Percentiles rank a stretch among this genome's conserved stretches.
Conservation (phyloP, 2,797 vertebrate genomes). For the Echeneis naucrates region DNA sequence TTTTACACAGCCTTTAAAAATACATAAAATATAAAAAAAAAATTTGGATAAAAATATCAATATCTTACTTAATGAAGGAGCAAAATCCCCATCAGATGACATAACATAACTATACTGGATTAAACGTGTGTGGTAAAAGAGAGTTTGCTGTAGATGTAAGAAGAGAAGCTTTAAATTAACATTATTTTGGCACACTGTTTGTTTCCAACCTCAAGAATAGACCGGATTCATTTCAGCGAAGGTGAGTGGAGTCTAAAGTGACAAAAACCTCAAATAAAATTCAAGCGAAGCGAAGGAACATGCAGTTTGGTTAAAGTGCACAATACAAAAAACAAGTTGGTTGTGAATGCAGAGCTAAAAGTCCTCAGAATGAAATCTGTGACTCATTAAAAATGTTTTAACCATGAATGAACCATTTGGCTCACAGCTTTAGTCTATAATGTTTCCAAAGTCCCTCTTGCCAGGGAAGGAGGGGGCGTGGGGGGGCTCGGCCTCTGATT, state of each 20-base stretch:
- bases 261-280: not conserved
- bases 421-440: not conserved
- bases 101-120: too few species aligned
- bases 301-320: not conserved
- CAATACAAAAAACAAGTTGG: not conserved
- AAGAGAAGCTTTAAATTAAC: not conserved
- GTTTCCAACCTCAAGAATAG: not conserved
- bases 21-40: not conserved
- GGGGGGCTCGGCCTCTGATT: slow-evolving; percentile 62
- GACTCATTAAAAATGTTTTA: not conserved
- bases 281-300: not conserved
- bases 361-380: not conserved
- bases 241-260: not conserved
- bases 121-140: not conserved
- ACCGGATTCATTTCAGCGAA: too few species aligned
- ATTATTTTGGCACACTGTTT: not conserved
- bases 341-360: not conserved
- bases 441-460: slow-evolving; percentile 34
- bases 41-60: not conserved
- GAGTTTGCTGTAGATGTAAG: not conserved
- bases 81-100: not conserved
- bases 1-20: not conserved
- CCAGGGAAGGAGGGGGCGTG: too few species aligned
- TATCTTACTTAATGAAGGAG: not conserved
- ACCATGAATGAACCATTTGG: not conserved